Evolutionary conservation across 2,113 vertebrate genomes (phyloP), one percentile per base, ranked within the genome.

Genomic region (Struthidea cinerea): DNA sequence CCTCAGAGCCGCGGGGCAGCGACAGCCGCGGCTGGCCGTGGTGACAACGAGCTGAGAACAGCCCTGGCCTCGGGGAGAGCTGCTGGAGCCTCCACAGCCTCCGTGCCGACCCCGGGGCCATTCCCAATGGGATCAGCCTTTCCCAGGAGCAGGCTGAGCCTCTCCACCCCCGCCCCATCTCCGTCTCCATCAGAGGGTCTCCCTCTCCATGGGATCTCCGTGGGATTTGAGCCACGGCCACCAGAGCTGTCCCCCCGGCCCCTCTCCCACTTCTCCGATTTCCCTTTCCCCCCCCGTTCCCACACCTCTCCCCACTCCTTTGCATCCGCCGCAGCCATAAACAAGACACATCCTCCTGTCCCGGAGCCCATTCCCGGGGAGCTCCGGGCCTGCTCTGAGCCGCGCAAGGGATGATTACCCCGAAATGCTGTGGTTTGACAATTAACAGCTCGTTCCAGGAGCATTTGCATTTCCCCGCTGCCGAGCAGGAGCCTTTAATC

Each of bases 21-120:
- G 6, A 9, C 71, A 26, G 53, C 37, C 16, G 27, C 0, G 49
- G 23, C 59, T 7, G 59, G 50, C 24, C 4, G 11, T 0, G 16
- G 21, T 22, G 49, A 3, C 53, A 41, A 13, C 3, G 35, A 10
- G 86, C 69, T n/a, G 64, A 28, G 64, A 32, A 5, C 37, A 17
- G 2, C 69, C 44, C 44, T 10, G 86, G 46, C 32, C 74, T 39
- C 42, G 9, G 9, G 2, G 23, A 21, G 37, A 42, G 41, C 24
- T 9, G 50, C 55, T 1, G 1, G 61, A 79, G 22, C 16, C 28
- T 24, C 42, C n/a, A 0, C 19, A 12, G 46, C 42, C 67, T 30
- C 3, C 2, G 11, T 33, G 87, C 13, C 9, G 0, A 2, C 27
- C 20, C 39, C 27, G 0, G 27, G 13, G 37, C 33, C 23, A 1